These are phyloP conservation scores for Tupaia chinensis DNA, from an alignment of 2,113 vertebrate genomes.

Conservation along the genomic window DNA sequence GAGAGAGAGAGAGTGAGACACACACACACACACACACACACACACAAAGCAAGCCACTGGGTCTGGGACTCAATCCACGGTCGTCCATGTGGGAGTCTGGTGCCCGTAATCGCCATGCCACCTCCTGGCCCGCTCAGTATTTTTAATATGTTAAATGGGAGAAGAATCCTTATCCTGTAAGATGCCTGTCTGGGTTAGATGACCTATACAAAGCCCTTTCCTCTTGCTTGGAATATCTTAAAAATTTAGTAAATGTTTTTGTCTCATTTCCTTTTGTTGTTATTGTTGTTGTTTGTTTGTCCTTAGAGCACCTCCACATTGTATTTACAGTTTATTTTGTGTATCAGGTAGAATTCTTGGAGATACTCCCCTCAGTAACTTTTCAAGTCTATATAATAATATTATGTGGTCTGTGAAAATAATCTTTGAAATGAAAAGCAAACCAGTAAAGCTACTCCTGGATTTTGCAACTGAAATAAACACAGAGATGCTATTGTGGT, in stretches of 20 bases:
- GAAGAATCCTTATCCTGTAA: background rate
- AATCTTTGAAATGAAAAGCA: constrained; percentile 12
- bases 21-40: too few relatives aligned
- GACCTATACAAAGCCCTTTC: background rate
- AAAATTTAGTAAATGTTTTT: background rate
- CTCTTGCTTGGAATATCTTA: background rate
- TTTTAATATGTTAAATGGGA: background rate
- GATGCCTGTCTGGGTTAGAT: background rate
- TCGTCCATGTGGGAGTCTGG: too few relatives aligned
- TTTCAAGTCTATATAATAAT: background rate
- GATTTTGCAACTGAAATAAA: constrained; percentile 25
- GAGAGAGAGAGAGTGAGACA: too few relatives aligned
- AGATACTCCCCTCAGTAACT: background rate
- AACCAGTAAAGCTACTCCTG: background rate
- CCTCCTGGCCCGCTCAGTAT: too few relatives aligned
- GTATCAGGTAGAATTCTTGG: background rate
- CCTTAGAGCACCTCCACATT: background rate
- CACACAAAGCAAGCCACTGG: too few relatives aligned
- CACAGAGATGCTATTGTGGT: background rate
- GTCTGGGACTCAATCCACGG: too few relatives aligned
- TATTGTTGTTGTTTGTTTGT: background rate
- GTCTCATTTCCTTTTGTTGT: background rate
- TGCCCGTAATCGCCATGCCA: too few relatives aligned
- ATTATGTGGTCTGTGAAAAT: background rate
- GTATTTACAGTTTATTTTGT: constrained; percentile 14